Base-by-base conservation (phyloP, 2,888 invertebrate genomes). In the Spilosoma lubricipeda region DNA sequence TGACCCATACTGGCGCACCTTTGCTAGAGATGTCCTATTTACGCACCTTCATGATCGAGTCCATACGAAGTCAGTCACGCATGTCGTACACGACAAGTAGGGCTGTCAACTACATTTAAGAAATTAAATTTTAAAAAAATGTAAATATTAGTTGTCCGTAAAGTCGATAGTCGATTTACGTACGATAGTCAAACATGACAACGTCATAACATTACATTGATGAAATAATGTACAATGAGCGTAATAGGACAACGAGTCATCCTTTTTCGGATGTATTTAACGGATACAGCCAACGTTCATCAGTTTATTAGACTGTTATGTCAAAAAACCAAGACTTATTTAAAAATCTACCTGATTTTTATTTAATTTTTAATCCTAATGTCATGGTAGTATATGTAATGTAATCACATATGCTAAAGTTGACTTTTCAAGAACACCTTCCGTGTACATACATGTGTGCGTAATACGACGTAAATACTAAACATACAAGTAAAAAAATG, bases 1-100 rank as follows among this genome's bases (percentile, higher is more conserved):
- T 90, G 93, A 91, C 91, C 93, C 88, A 92, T 90, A 85, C 86
- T 80, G 80, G 80, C 93, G 88, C 94, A 90, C 94, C 94, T 92
- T 86, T 85, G 82, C 84, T 82, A 84, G 87, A 87, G 85, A 87
- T 90, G 93, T 86, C 90, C 93, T 88, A 91, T 91, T 93, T 93
- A 90, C 87, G 82, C 87, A 85, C 86, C 83, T 85, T 74, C 63
- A 77, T 77, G 77, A 82, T 79, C 83, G 86, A 85, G 85, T 83
- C 77, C 82, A 87, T 86, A 83, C 80, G 80, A 79, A 84, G 71
- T 81, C 88, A 89, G 85, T 90, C 89, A 91, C 85, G 90, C 92
- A 86, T 90, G 83, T 75, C 85, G 72, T 67, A 68, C 27, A 23
- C n/a, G 56, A 48, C 70, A 64, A 30, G 23, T 45, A 70, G 70